Evolutionary conservation across 2,888 invertebrate genomes (phyloP), one percentile per base, ranked within the genome.

Genomic region (Atrina japonica): DNA sequence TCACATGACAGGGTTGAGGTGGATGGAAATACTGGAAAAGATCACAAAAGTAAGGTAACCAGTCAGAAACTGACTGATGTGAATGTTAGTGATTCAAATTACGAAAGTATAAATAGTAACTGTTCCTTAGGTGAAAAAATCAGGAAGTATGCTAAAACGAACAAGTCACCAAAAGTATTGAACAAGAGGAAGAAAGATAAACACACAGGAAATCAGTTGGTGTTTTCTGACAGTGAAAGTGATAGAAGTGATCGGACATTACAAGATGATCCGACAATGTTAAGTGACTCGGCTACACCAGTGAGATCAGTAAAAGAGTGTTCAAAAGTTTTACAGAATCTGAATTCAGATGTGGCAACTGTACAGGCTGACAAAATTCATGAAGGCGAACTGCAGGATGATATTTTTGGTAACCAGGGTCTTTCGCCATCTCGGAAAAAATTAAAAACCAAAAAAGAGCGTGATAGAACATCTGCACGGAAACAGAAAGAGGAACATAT

Each of bases 41-140:
- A 66, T 47, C 27, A 63, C 47, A 18, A 14, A 21, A 59, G 55
- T 43, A 64, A 66, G 23, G 41, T 50, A 7, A 30, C 50, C 23
- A 23, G 35, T 18, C 60, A 41, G n/a, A 60, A 43, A 29, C 29
- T 53, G 14, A 30, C 30, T n/a, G 53, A 50, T 6, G 64, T 49
- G 25, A 45, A 77, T 55, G 50, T 63, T 27, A 67, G 50, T 25
- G 78, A 83, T 61, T 70, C 74, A 16, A 78, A 81, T 35, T 73
- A 73, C 52, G 76, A 75, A 41, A 82, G 82, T 75, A 65, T 78
- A 14, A 74, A 55, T 25, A 81, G 81, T 68, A 76, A 70, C 18
- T 75, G 66, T 61, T 83, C 83, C 3, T 67, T 83, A 9, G 83
- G 83, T 3, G 81, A 79, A 71, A 77, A 81, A 59, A 83, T 83